phyloP scores from a whole-genome alignment of 2,888 invertebrate species.

The Ichneumon xanthorius region DNA sequence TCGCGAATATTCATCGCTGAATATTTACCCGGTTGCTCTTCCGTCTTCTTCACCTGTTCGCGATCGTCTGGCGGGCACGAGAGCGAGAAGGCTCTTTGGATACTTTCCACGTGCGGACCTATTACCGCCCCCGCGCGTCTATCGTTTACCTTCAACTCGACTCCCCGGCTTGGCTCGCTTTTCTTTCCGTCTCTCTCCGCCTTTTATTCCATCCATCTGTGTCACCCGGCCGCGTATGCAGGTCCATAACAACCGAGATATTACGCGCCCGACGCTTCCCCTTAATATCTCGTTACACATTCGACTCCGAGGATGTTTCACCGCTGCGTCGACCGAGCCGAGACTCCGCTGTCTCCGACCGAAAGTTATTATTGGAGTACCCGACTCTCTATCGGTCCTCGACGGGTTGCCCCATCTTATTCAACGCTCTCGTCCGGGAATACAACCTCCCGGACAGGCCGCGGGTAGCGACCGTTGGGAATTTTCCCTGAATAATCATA shows the following conservation, averaged over 20 bases:
- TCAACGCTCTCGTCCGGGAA: conserved; percentile 44
- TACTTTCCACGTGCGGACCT: conserved; percentile 59
- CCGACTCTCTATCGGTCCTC: conserved; percentile 37
- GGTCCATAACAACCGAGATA: conserved; percentile 19
- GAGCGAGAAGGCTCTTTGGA: conserved; percentile 27
- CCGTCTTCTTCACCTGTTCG: conserved; percentile 59
- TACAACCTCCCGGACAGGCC: background rate
- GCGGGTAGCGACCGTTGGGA: conserved; percentile 14
- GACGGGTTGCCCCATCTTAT: conserved; percentile 34
- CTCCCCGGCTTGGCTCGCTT: background rate
- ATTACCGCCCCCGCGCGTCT: conserved; percentile 45
- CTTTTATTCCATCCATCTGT: conserved; percentile 49
- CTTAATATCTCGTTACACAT: conserved; percentile 41
- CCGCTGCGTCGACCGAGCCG: conserved; percentile 1
- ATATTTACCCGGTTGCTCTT: background rate
- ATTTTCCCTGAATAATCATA: conserved; percentile 23
- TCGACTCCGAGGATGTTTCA: conserved; percentile 31
- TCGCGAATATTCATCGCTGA: too few relatives aligned
- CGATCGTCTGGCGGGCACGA: conserved; percentile 34
- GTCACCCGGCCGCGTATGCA: conserved; percentile 49
- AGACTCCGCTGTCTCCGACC: conserved; percentile 18
- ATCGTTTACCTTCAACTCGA: conserved; percentile 30
- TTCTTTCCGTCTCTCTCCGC: conserved; percentile 17
- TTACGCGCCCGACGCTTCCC: background rate
- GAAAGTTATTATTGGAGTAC: conserved; percentile 58